A percentile compares a stretch with the other conserved stretches of the same genome.
These are phyloP conservation scores for Leptodirus hochenwartii DNA, from an alignment of 2,888 invertebrate genomes.

Conservation along the genomic window DNA sequence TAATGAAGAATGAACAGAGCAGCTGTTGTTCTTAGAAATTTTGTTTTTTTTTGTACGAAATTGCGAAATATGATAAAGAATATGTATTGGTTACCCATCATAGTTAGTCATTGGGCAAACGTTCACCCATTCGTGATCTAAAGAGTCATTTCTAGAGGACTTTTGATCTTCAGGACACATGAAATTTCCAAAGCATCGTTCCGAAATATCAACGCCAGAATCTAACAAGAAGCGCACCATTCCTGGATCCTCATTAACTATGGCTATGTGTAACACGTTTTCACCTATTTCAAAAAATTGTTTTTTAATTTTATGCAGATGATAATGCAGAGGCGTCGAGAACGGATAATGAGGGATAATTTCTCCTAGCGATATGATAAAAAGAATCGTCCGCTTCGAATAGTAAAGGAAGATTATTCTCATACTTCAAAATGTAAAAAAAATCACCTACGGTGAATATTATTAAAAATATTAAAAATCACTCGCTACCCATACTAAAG, in stretches of 20 bases:
- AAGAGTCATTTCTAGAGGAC: slow-evolving; percentile 63
- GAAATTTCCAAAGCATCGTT: slow-evolving; percentile 88
- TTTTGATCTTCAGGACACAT: slow-evolving; percentile 98
- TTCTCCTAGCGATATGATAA: too few relatives aligned
- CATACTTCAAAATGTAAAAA: too few relatives aligned
- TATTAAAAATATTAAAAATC: too few relatives aligned
- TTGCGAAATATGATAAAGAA: too few relatives aligned
- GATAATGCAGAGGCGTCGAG: background rate
- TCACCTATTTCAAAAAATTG: slow-evolving; percentile 41
- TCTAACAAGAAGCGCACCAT: slow-evolving; percentile 93
- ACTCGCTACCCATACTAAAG: too few relatives aligned
- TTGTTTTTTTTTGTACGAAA: too few relatives aligned
- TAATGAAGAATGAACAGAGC: too few relatives aligned
- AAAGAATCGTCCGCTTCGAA: too few relatives aligned
- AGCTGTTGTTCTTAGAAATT: too few relatives aligned
- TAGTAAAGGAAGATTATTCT: too few relatives aligned
- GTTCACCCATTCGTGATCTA: slow-evolving; percentile 85
- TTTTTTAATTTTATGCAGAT: background rate
- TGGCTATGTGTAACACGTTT: slow-evolving; percentile 89
- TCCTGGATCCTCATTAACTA: slow-evolving; percentile 94
- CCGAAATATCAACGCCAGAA: slow-evolving; percentile 79
- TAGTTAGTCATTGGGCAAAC: slow-evolving; percentile 68
- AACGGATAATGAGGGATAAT: slow-evolving; percentile 4
- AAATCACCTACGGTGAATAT: too few relatives aligned
- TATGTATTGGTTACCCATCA: slow-evolving; percentile 41